A percentile compares a stretch with the other conserved stretches of the same genome.
phyloP scores from a whole-genome alignment of 2,888 invertebrate species.

The Plutella xylostella region DNA sequence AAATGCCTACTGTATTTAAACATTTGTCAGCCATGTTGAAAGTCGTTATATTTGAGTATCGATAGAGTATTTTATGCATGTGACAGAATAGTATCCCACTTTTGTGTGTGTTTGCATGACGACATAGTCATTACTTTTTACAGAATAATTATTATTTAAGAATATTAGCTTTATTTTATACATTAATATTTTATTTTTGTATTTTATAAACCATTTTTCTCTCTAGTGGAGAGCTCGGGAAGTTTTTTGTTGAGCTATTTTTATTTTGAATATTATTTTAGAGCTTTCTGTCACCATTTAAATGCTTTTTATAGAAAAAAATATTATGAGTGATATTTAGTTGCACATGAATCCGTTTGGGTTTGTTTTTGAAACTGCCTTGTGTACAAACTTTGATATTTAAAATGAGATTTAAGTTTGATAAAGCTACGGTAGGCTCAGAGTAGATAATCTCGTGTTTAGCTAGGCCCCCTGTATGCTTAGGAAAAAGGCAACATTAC shows the following conservation, averaged over 20 bases:
- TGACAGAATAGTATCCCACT: conserved; percentile 41
- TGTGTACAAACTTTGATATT: no score
- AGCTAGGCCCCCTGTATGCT: no score
- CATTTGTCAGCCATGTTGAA: not conserved
- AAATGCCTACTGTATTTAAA: not conserved
- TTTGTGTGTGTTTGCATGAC: conserved; percentile 51
- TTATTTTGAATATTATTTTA: not conserved
- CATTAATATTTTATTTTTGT: conserved; percentile 28
- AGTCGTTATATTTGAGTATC: not conserved
- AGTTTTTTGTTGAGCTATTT: conserved; percentile 29
- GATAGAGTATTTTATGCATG: conserved; percentile 36
- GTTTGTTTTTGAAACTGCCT: no score
- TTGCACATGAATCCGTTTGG: no score
- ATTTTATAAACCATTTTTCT: conserved; percentile 41
- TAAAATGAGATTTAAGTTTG: no score
- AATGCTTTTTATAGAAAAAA: no score
- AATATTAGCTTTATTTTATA: conserved; percentile 22
- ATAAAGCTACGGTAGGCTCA: no score
- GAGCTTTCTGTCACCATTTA: not conserved
- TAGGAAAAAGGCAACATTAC: no score
- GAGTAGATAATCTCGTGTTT: no score
- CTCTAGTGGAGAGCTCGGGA: conserved; percentile 70
- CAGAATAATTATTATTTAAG: conserved; percentile 22
- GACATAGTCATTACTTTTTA: conserved; percentile 17
- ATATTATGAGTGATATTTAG: no score